These are phyloP conservation scores for Danio tinwini DNA, from an alignment of 2,797 vertebrate genomes.

Conservation along the genomic window DNA sequence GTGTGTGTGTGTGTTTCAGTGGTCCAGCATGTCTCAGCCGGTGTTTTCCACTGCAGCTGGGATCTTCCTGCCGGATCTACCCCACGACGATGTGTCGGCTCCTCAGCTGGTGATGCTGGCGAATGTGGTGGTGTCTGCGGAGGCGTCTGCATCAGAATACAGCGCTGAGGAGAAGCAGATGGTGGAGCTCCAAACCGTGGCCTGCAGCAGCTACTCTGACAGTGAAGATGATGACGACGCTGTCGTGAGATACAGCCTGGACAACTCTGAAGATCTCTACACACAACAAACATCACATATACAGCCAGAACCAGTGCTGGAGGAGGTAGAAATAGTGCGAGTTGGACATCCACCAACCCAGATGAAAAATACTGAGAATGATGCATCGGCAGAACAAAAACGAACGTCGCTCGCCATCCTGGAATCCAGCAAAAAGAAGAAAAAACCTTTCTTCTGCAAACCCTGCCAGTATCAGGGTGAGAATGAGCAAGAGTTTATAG, in stretches of 20 bases:
- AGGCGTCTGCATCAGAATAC: slow-evolving; percentile 81
- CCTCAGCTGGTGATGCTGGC: slow-evolving; percentile 97
- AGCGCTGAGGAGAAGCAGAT: slow-evolving; percentile 90
- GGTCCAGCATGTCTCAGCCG: slow-evolving; percentile 84
- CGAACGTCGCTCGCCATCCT: slow-evolving; percentile 22
- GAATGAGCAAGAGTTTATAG: slow-evolving; percentile 89
- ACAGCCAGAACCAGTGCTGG: not conserved
- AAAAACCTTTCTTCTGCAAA: slow-evolving; percentile 94
- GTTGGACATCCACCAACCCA: slow-evolving; percentile 59
- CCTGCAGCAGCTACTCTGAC: slow-evolving; percentile 87
- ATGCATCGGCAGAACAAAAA: slow-evolving; percentile 14
- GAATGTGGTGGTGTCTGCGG: slow-evolving; percentile 88
- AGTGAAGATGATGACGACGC: slow-evolving; percentile 81
- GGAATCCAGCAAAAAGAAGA: slow-evolving; percentile 76
- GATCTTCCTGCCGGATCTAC: slow-evolving; percentile 84
- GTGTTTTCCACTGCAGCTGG: slow-evolving; percentile 82
- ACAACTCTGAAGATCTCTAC: slow-evolving; percentile 65
- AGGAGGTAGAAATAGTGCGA: slow-evolving; percentile 32
- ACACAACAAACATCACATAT: slow-evolving; percentile 51
- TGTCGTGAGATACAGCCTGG: slow-evolving; percentile 72
- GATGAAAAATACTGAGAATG: slow-evolving; percentile 18
- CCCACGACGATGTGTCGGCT: slow-evolving; percentile 84
- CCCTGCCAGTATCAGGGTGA: slow-evolving; percentile 93
- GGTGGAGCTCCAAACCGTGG: slow-evolving; percentile 93
- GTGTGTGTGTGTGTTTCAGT: slow-evolving; percentile 14